Base-by-base conservation (phyloP, 2,113 vertebrate species). In the Eulemur rufifrons region DNA sequence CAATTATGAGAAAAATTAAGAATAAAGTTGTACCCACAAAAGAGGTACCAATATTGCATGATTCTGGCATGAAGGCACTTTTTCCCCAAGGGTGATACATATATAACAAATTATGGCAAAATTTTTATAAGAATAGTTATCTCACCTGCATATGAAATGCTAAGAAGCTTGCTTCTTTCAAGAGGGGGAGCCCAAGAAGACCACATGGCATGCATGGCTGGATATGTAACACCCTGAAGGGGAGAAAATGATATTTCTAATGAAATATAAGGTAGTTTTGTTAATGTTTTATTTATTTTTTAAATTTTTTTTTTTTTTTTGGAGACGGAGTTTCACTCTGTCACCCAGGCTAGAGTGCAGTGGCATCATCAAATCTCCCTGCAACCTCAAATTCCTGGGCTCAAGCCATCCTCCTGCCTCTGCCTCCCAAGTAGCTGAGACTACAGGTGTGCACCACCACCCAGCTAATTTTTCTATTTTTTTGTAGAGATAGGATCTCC, bases 181-280 rank as follows among this genome's bases (percentile, higher is more conserved):
- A 99, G 96, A 0, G 99, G 99, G 14, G 99, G 99, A 25, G 99
- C 99, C 99, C 99, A 99, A 2, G 99, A 98, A 4, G 99, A 99
- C 99, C 99, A 99, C 99, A 99, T 99, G 5, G 99, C 99, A 96
- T 99, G 99, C 99, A 99, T 99, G 5, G 99, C 99, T 86, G 99
- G 99, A 96, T 99, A 99, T 0, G 99, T 99, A 8, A 99, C 99
- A 95, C 99, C 99, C 99, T 99, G 94, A 52, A 52, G 29, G 27
- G 68, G 97, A 97, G 23, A 97, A 90, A 1, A 93, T 27, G 27
- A 61, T 54, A 93, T 54, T 95, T 95, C 80, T 63, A 52, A 83
- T 68, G 82, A 97, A 96, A 92, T 85, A 84, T 56, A 93, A 76
- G 32, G 18, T 77, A 17, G 45, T 63, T 95, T 23, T 82, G 61